phyloP scores from a whole-genome alignment of 2,888 invertebrate genomes.

The Agelastica alni region DNA sequence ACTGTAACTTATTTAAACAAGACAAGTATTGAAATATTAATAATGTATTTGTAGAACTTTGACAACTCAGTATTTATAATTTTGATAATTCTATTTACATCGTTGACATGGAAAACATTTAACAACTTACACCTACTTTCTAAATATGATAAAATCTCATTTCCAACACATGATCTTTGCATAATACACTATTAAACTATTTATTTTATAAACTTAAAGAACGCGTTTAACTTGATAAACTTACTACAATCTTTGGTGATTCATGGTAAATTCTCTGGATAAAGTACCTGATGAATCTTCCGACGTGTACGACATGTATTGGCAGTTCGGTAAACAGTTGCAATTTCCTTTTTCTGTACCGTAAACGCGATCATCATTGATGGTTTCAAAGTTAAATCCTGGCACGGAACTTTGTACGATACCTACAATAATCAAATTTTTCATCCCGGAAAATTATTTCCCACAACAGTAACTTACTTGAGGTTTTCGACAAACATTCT shows the following conservation, averaged over 20 bases:
- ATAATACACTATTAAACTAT: too few species aligned
- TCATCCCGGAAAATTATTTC: neutral
- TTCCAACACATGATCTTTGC: too few species aligned
- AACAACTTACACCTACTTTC: too few species aligned
- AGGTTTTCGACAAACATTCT: constrained; percentile 56
- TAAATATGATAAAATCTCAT: too few species aligned
- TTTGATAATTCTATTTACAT: too few species aligned
- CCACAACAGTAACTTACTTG: constrained; percentile 46
- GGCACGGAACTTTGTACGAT: constrained; percentile 54
- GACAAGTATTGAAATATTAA: too few species aligned
- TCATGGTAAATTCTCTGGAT: constrained; percentile 33
- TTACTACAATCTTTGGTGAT: constrained; percentile 39
- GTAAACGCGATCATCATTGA: constrained; percentile 4
- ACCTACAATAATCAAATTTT: constrained; percentile 29
- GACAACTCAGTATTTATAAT: too few species aligned
- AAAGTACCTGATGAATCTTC: constrained; percentile 62
- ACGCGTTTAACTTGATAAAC: too few species aligned
- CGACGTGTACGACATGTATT: constrained; percentile 64
- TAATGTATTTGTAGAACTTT: too few species aligned
- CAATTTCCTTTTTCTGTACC: constrained; percentile 44
- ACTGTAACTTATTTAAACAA: too few species aligned
- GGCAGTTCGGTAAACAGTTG: constrained; percentile 67
- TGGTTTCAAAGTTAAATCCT: constrained; percentile 25
- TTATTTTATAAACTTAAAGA: too few species aligned
- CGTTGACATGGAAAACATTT: too few species aligned